Evolutionary conservation across 1,140 invertebrate species (phyloP).

Genomic region (Drosophila sproati): DNA sequence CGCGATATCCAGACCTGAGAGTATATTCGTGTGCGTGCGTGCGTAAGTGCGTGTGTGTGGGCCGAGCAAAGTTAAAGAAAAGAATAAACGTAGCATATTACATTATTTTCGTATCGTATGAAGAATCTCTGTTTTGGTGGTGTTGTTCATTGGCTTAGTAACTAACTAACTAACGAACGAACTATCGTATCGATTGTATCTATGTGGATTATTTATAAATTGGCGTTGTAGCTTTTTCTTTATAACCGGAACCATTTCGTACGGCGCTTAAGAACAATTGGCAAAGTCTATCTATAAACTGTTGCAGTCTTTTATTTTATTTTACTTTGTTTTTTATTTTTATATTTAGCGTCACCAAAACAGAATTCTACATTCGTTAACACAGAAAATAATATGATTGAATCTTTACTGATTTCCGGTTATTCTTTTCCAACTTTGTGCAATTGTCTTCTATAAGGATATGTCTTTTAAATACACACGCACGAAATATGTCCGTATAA

Average conservation of each 20-base stretch:
- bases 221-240: slow-evolving; percentile 69
- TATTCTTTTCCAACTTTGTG: slow-evolving; percentile 71
- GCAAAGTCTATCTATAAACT: slow-evolving; percentile 45
- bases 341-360: slow-evolving; percentile 76
- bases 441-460: slow-evolving; percentile 42
- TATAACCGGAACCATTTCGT: slow-evolving; percentile 70
- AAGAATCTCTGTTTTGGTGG: slow-evolving; percentile 84
- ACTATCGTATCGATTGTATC: slow-evolving; percentile 28
- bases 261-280: slow-evolving; percentile 61
- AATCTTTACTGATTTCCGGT: slow-evolving; percentile 62
- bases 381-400: slow-evolving; percentile 73
- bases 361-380: slow-evolving; percentile 76
- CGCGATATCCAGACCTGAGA: slow-evolving; percentile 90
- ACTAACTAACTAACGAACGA: slow-evolving; percentile 30
- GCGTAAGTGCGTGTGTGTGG: slow-evolving; percentile 62
- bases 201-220: slow-evolving; percentile 4
- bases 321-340: slow-evolving; percentile 17
- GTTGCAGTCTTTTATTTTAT: slow-evolving; percentile 4
- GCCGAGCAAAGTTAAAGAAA: slow-evolving; percentile 81
- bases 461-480: slow-evolving; percentile 37
- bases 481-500: slow-evolving; percentile 73
- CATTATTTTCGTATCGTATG: slow-evolving; percentile 77
- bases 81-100: slow-evolving; percentile 74
- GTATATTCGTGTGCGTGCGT: slow-evolving; percentile 10
- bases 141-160: slow-evolving; percentile 59